These are phyloP conservation scores for Lutraria rhynchaena DNA, from an alignment of 1,140 invertebrate genomes.

Conservation along the genomic window DNA sequence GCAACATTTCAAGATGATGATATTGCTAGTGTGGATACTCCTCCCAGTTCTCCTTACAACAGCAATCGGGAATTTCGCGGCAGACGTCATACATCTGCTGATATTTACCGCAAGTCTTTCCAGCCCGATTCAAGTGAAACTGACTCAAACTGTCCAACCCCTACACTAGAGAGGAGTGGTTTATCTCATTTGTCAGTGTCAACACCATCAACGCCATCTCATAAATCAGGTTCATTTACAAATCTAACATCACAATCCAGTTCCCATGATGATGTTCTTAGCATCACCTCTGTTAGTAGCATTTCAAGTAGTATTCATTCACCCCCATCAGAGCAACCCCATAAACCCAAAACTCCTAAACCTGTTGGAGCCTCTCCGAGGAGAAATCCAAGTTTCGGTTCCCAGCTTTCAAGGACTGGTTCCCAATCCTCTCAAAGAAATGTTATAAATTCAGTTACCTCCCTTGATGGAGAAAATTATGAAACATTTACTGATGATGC, in stretches of 20 bases:
- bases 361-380: slow-evolving; percentile 51
- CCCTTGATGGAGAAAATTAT: slow-evolving; percentile 28
- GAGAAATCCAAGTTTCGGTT: slow-evolving; percentile 46
- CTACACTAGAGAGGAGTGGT: slow-evolving; percentile 18
- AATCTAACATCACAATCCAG: slow-evolving; percentile 8
- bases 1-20: slow-evolving; percentile 75
- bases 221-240: slow-evolving; percentile 33
- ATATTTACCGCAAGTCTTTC: slow-evolving; percentile 47
- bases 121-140: slow-evolving; percentile 47
- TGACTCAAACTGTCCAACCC: slow-evolving; percentile 36
- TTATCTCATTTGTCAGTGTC: slow-evolving; percentile 8
- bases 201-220: slow-evolving; percentile 36
- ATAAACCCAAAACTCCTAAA: slow-evolving; percentile 60
- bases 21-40: slow-evolving; percentile 70
- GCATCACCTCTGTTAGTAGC: slow-evolving; percentile 35
- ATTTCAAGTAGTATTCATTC: slow-evolving; percentile 45
- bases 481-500: slow-evolving; percentile 14
- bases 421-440: slow-evolving; percentile 44
- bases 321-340: slow-evolving; percentile 46
- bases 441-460: slow-evolving; percentile 33
- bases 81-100: slow-evolving; percentile 65
- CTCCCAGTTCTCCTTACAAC: slow-evolving; percentile 67
- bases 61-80: slow-evolving; percentile 56
- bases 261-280: slow-evolving; percentile 35
- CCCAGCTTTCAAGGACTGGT: slow-evolving; percentile 15